These are phyloP conservation scores for Tiphia femorata DNA, from an alignment of 2,888 invertebrate genomes.

Conservation along the genomic window DNA sequence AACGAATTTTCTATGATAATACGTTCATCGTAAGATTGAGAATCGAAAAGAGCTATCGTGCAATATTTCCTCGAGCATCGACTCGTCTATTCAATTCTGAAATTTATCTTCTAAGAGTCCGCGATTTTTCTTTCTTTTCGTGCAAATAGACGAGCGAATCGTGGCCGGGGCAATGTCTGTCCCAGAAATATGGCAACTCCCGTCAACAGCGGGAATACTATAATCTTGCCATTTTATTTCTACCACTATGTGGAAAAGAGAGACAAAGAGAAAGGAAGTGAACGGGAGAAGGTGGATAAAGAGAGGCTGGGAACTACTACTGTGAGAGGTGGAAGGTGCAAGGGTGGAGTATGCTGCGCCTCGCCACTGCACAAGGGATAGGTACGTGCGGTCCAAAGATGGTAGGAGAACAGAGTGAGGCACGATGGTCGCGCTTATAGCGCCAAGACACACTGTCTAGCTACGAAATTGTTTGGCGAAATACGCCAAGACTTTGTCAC, in stretches of 20 bases:
- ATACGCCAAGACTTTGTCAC: constrained; percentile 57
- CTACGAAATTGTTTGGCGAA: constrained; percentile 58
- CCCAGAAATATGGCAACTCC: constrained; percentile 45
- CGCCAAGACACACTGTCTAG: constrained; percentile 55
- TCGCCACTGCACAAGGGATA: constrained; percentile 20
- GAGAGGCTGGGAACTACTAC: constrained; percentile 34
- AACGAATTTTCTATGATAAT: too few relatives aligned
- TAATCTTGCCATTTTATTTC: constrained; percentile 56
- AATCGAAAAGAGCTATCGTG: too few relatives aligned
- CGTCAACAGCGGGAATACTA: constrained; percentile 52
- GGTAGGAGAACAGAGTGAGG: constrained; percentile 50
- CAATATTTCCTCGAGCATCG: too few relatives aligned
- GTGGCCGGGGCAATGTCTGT: constrained; percentile 39
- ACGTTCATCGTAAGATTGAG: too few relatives aligned
- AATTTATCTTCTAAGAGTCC: too few relatives aligned
- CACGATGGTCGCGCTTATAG: constrained; percentile 57
- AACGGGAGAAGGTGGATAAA: constrained; percentile 30
- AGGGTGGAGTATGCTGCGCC: constrained; percentile 19
- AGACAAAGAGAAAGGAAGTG: constrained; percentile 30
- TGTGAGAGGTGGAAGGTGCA: constrained; percentile 26
- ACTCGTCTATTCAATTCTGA: too few relatives aligned
- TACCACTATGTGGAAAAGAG: constrained; percentile 35
- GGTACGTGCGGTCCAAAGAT: constrained; percentile 36
- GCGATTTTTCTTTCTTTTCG: too few relatives aligned
- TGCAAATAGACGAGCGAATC: constrained; percentile 21